Base-by-base conservation (phyloP, 2,888 invertebrate genomes). In the Cephus rjabovi region DNA sequence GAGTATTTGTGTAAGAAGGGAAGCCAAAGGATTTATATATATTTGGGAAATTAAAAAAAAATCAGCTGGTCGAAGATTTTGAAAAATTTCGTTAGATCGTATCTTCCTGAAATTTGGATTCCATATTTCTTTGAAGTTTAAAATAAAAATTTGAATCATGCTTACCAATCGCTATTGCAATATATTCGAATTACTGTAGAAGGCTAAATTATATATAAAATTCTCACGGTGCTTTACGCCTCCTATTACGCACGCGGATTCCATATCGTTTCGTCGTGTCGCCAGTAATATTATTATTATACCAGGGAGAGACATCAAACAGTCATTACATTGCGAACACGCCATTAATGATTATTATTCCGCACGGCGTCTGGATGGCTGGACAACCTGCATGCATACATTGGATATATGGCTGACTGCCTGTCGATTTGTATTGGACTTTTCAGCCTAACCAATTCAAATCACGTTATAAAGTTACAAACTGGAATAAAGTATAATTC, bases 261-360 rank as follows among this genome's bases (percentile, higher is more conserved):
- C 31, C 33, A 12, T 71, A 33, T 6, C 15, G 12, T 15, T 71
- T 71, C 71, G 71, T 71, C 4, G 31, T 73, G 77, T 68, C 68
- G 77, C 69, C 73, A 33, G 74, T 69, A 77, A 77, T 69, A 75
- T 77, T 74, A 68, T 77, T 77, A 77, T 77, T 77, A 74, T 74
- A 77, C 56, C 1, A 56, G 73, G 74, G 35, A 35, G 69, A 75
- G 69, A 75, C 68, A 78, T 79, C 75, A 70, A 77, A 79, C 74
- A 76, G 79, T 80, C 80, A 79, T 81, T 81, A 79, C 68, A 71
- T 74, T 34, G 74, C 70, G 78, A 77, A 78, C 75, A 79, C 73
- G 34, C 69, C 75, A 77, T 78, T 80, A 78, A 79, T 80, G 80
- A 80, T 82, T 80, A 76, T 80, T 82, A 81, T 82, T 81, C 81